Percentiles rank a stretch among this genome's conserved stretches.
Evolutionary conservation across 2,797 vertebrate species (phyloP).

Genomic region (Gymnothorax javanicus): DNA sequence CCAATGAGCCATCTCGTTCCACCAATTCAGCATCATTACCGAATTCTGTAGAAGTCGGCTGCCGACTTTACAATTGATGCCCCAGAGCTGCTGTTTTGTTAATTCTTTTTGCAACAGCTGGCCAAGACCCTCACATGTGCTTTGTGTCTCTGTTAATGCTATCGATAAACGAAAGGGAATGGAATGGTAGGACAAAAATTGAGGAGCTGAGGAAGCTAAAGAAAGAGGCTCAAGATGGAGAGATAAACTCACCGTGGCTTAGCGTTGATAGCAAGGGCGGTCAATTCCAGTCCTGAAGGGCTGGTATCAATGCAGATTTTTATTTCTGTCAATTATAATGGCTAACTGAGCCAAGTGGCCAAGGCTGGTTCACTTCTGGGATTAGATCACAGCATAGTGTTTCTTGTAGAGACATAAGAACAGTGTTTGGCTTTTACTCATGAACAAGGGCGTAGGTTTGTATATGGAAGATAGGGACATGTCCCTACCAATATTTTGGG

Average conservation of each 20-base stretch:
- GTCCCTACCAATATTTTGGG: too few relatives aligned
- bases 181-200: background rate
- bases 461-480: too few relatives aligned
- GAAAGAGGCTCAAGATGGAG: background rate
- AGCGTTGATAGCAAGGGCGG: background rate
- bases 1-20: background rate
- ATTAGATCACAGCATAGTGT: too few relatives aligned
- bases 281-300: background rate
- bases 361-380: too few relatives aligned
- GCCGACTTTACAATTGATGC: constrained; percentile 38
- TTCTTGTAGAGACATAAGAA: too few relatives aligned
- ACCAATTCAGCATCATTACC: constrained; percentile 17
- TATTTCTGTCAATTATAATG: background rate
- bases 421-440: too few relatives aligned
- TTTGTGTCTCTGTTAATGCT: background rate
- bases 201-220: background rate
- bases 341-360: background rate
- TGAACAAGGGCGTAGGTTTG: too few relatives aligned
- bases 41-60: constrained; percentile 22
- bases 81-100: constrained; percentile 24
- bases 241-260: background rate
- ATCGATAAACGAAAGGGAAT: background rate
- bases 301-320: background rate
- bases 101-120: background rate
- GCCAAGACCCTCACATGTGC: constrained; percentile 10